A percentile compares a stretch with the other conserved stretches of the same genome.
These are phyloP conservation scores for Clarias pachynema DNA, from an alignment of 2,797 vertebrate species.

Conservation along the genomic window DNA sequence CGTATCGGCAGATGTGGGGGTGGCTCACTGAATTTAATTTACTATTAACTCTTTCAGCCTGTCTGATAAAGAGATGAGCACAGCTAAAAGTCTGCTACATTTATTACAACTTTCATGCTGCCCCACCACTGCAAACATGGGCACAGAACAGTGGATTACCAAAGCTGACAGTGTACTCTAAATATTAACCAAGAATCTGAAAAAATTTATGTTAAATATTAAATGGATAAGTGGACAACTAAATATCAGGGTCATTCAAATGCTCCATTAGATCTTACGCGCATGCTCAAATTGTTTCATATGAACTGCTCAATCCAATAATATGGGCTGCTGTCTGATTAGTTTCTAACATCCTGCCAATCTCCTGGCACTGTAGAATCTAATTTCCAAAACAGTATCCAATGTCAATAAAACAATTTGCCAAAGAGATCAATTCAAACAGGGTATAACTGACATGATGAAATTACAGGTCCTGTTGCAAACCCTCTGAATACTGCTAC, in stretches of 20 bases:
- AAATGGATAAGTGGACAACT: not conserved
- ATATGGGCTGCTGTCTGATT: slow-evolving; percentile 48
- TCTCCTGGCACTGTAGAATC: slow-evolving; percentile 45
- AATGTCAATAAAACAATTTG: slow-evolving; percentile 68
- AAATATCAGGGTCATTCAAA: slow-evolving; percentile 14
- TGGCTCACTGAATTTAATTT: not conserved
- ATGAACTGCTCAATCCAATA: slow-evolving; percentile 47
- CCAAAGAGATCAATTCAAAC: slow-evolving; percentile 58
- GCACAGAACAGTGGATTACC: not conserved
- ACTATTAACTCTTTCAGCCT: not conserved
- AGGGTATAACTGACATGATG: slow-evolving; percentile 65
- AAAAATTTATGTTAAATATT: not conserved
- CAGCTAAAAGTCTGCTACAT: slow-evolving; percentile 38
- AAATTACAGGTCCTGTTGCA: slow-evolving; percentile 70
- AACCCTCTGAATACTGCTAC: slow-evolving; percentile 60
- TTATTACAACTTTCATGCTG: slow-evolving; percentile 66
- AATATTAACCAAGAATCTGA: not conserved
- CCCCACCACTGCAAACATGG: slow-evolving; percentile 12
- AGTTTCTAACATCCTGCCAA: slow-evolving; percentile 48
- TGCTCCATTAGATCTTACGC: slow-evolving; percentile 30
- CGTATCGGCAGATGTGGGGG: not conserved
- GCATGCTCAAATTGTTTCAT: slow-evolving; percentile 46
- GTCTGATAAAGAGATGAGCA: slow-evolving; percentile 50
- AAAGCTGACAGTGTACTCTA: not conserved
- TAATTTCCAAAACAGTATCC: slow-evolving; percentile 56